Conservation (phyloP, 2,113 vertebrate species). For the Peromyscus polionotus region DNA sequence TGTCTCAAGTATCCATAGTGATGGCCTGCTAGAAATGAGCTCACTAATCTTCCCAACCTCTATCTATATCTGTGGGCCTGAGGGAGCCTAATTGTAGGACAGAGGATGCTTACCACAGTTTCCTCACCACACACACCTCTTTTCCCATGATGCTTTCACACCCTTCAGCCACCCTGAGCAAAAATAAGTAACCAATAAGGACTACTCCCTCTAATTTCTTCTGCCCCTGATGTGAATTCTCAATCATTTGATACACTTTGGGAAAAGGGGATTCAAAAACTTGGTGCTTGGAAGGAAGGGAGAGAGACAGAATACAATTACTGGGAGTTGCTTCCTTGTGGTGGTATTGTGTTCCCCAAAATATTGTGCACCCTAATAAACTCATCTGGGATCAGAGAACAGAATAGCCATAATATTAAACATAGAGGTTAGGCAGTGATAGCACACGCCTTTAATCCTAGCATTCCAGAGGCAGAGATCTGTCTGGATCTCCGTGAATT, state of each 20-base stretch:
- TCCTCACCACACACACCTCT: rapidly evolving
- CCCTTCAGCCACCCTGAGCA: not conserved
- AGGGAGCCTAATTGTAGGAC: not conserved
- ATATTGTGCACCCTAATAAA: too few relatives aligned
- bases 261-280: not conserved
- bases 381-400: too few relatives aligned
- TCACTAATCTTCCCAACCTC: not conserved
- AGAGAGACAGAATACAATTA: not conserved
- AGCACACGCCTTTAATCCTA: too few relatives aligned
- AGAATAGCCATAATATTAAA: too few relatives aligned
- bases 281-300: not conserved
- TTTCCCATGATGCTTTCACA: not conserved
- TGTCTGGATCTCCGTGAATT: too few relatives aligned
- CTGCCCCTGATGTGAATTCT: not conserved
- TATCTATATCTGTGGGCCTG: not conserved
- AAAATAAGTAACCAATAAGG: not conserved
- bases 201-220: not conserved
- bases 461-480: too few relatives aligned
- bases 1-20: not conserved
- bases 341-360: too few relatives aligned
- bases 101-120: not conserved
- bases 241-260: not conserved
- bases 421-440: too few relatives aligned
- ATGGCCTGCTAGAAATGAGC: not conserved
- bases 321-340: not conserved